These are phyloP conservation scores for Tachuris rubrigastra DNA, from an alignment of 2,113 vertebrate species.

Conservation along the genomic window DNA sequence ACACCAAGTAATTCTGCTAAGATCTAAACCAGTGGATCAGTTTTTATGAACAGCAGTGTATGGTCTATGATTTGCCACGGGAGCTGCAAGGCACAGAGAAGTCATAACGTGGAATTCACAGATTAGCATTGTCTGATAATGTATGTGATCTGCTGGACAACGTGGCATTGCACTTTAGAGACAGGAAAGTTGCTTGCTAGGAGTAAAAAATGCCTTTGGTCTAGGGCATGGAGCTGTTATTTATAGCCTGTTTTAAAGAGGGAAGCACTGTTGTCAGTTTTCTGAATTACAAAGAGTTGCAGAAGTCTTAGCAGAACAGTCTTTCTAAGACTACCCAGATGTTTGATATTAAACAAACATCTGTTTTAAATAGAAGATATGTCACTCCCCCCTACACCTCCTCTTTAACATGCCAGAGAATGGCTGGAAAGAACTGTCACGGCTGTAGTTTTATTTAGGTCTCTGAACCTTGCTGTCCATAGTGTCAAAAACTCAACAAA, in stretches of 20 bases:
- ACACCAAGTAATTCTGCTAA: background rate
- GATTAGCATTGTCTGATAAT: background rate
- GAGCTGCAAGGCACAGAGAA: background rate
- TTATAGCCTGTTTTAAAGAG: slow-evolving; percentile 70
- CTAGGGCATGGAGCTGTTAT: background rate
- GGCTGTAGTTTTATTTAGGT: slow-evolving; percentile 72
- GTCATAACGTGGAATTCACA: background rate
- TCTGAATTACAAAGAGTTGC: slow-evolving; percentile 69
- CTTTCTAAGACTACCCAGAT: slow-evolving; percentile 73
- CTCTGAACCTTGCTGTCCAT: slow-evolving; percentile 74
- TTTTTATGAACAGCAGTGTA: background rate
- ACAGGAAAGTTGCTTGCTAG: slow-evolving; percentile 53
- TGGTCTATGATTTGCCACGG: background rate
- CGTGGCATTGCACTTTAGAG: slow-evolving; percentile 36
- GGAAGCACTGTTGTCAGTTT: slow-evolving; percentile 64
- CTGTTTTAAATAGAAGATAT: slow-evolving; percentile 71
- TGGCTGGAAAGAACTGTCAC: slow-evolving; percentile 31
- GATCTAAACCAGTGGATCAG: background rate
- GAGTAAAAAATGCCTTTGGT: slow-evolving; percentile 35
- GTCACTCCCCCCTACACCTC: slow-evolving; percentile 30
- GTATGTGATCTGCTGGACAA: slow-evolving; percentile 42
- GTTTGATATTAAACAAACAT: slow-evolving; percentile 76
- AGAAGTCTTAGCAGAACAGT: slow-evolving; percentile 71
- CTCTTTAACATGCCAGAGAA: slow-evolving; percentile 36
- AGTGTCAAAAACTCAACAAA: slow-evolving; percentile 78